Evolutionary conservation across 2,888 invertebrate species (phyloP).

Genomic region (Rhamphomyia laevipes): DNA sequence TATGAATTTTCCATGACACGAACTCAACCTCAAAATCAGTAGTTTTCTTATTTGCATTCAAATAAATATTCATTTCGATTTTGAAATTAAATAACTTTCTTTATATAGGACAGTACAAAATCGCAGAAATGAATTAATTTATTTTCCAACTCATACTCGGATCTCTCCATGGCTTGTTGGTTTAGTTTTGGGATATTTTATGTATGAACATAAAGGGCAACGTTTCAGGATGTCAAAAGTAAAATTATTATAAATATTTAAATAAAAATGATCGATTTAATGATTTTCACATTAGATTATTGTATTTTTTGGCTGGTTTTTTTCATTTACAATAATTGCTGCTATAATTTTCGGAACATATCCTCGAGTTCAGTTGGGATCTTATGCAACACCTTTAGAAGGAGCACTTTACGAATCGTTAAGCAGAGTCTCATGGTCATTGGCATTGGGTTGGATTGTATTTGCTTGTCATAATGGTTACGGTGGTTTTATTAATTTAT

Average conservation of each 20-base stretch:
- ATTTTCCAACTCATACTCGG: slow-evolving; percentile 18
- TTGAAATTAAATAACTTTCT: background rate
- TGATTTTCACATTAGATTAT: background rate
- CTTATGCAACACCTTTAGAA: slow-evolving; percentile 17
- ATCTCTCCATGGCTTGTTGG: slow-evolving; percentile 21
- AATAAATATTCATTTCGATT: background rate
- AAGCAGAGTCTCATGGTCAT: slow-evolving; percentile 31
- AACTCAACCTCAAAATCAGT: background rate
- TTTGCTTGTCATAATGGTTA: slow-evolving; percentile 36
- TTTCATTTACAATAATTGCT: slow-evolving; percentile 7
- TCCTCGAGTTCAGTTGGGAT: slow-evolving; percentile 1
- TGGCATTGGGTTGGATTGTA: slow-evolving; percentile 32
- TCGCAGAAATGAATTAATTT: slow-evolving; percentile 9
- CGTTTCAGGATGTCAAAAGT: slow-evolving; percentile 3
- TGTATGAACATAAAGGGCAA: slow-evolving; percentile 10
- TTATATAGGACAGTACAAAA: background rate
- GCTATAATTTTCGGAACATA: slow-evolving; percentile 12
- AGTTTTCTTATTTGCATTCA: background rate
- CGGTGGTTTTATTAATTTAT: slow-evolving; percentile 32
- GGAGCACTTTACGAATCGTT: slow-evolving; percentile 33
- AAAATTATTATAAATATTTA: background rate
- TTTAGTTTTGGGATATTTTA: slow-evolving; percentile 18
- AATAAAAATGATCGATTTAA: background rate
- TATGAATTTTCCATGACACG: slow-evolving; percentile 1
- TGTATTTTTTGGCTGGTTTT: slow-evolving; percentile 8